Evolutionary conservation across 1,140 invertebrate genomes (phyloP).

Genomic region (Drosophila novamexicana): DNA sequence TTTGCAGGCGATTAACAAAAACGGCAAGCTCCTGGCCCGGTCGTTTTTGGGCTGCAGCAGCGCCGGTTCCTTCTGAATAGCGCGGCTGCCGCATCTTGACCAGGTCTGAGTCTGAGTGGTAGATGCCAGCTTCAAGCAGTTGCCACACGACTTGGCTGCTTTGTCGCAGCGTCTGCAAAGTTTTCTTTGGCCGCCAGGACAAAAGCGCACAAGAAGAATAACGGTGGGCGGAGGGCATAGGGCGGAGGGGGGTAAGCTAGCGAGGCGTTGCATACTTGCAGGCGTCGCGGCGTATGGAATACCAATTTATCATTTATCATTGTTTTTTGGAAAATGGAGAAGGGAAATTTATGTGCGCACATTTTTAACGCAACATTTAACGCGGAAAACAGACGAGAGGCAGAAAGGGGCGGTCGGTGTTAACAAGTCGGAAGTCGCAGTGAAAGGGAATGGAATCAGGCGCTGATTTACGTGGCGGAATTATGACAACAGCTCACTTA

Average conservation of each 20-base stretch:
- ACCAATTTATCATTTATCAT: slow-evolving; percentile 82
- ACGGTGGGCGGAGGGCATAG: background rate
- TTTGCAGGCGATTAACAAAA: slow-evolving; percentile 62
- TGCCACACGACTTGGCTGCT: slow-evolving; percentile 43
- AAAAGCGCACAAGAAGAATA: slow-evolving; percentile 24
- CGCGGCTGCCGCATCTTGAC: slow-evolving; percentile 52
- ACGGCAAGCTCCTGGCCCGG: background rate
- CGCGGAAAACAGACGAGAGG: slow-evolving; percentile 26
- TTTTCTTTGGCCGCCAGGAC: slow-evolving; percentile 45
- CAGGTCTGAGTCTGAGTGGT: slow-evolving; percentile 41
- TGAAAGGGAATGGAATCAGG: background rate
- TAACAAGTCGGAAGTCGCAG: background rate
- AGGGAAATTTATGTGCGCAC: slow-evolving; percentile 80
- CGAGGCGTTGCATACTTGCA: slow-evolving; percentile 18
- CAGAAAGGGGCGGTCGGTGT: no score
- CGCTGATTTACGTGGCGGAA: slow-evolving; percentile 22
- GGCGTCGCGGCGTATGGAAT: slow-evolving; percentile 43
- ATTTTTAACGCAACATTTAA: slow-evolving; percentile 84
- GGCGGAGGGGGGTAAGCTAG: background rate
- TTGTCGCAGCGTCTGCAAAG: slow-evolving; percentile 81
- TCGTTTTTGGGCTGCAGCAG: background rate
- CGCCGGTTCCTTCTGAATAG: slow-evolving; percentile 7
- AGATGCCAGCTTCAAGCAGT: slow-evolving; percentile 8
- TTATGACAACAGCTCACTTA: slow-evolving; percentile 56
- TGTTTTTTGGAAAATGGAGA: slow-evolving; percentile 30